Conservation (phyloP, 2,113 vertebrate species). For the Lycaon pictus region DNA sequence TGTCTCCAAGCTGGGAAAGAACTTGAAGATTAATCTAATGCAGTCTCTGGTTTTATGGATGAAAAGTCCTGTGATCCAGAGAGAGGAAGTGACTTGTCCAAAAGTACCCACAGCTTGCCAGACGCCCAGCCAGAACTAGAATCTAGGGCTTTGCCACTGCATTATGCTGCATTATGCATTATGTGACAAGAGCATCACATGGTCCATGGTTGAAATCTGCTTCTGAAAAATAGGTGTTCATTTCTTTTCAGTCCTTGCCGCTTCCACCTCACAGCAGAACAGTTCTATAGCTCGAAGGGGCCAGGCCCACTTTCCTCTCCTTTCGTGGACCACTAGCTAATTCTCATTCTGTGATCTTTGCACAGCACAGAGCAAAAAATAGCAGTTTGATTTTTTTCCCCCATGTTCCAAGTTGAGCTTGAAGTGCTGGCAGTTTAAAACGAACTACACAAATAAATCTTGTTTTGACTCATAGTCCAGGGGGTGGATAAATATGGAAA, state of each 20-base stretch:
- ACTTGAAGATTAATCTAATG: neutral
- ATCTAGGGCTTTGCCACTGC: neutral
- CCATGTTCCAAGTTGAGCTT: constrained; percentile 76
- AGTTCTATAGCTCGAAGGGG: neutral
- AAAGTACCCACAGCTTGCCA: neutral
- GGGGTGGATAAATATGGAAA: constrained; percentile 84
- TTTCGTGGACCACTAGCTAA: neutral
- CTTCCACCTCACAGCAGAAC: neutral
- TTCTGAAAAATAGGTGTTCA: neutral
- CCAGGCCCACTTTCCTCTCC: neutral
- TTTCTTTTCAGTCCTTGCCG: neutral
- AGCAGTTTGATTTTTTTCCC: constrained; percentile 67
- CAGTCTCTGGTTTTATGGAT: neutral
- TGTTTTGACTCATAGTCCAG: constrained; percentile 83
- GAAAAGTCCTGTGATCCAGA: neutral
- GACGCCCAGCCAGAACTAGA: neutral
- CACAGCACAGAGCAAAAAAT: constrained; percentile 74
- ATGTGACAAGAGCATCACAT: neutral
- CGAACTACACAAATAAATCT: constrained; percentile 81
- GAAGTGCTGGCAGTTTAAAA: constrained; percentile 81
- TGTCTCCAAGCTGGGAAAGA: neutral
- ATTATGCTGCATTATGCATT: neutral
- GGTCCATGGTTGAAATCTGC: neutral
- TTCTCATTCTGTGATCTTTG: constrained; percentile 61
- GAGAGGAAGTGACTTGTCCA: constrained; percentile 17